Percentiles rank a stretch among this genome's conserved stretches.
Conservation (phyloP, 2,113 vertebrate genomes). For the human region GRCh38 chrX:10171001-10171500, state of each 20-base stretch:
- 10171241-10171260: not conserved
- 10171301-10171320: not conserved
- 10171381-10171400: not conserved
- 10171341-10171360: not conserved
- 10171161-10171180: too few relatives aligned
- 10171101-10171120: too few relatives aligned
- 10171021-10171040: too few relatives aligned
- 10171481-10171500: not conserved
- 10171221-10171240: not conserved
- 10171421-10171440: not conserved
- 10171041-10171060: too few relatives aligned
- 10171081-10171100: too few relatives aligned
- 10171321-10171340: not conserved
- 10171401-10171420: not conserved
- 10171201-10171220: not conserved
- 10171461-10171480: not conserved
- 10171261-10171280: not conserved
- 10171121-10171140: too few relatives aligned
- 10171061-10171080: too few relatives aligned
- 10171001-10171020: too few relatives aligned
- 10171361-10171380: not conserved
- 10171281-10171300: not conserved
- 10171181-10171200: not conserved
- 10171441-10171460: not conserved
- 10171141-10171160: too few relatives aligned